Evolutionary conservation across 2,888 invertebrate genomes (phyloP), one percentile per base, ranked within the genome.

Genomic region (Mamestra brassicae): DNA sequence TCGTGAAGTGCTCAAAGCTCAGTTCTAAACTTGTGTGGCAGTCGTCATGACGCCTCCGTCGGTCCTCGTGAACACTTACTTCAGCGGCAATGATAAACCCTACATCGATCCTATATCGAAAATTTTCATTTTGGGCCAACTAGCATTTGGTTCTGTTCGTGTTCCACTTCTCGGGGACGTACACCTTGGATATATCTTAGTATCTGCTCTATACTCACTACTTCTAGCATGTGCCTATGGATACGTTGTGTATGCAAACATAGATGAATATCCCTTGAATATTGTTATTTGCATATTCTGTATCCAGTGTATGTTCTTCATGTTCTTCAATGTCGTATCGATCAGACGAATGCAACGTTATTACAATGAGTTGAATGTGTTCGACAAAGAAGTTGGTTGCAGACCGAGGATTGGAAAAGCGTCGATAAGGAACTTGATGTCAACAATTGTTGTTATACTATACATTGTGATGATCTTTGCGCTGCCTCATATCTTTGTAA

Each of bases 31-130:
- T 54, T 64, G 70, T 58, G 34, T 34, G 70, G 70, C 69, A 45
- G 66, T 47, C 78, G 73, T 72, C 71, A 90, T 92, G 93, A 79
- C 90, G 89, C 88, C 89, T 62, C 89, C 89, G 11, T 79, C 85
- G 6, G 88, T 91, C 57, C 90, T 87, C 52, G 88, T 92, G 34
- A 93, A 94, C 68, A 91, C 91, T n/a, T 92, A 90, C 66, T 77
- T 93, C 13, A 78, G 87, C 70, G 80, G 85, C 69, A 81, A 81
- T 62, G 81, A 86, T 8, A 88, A 88, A 71, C 80, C 76, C 0
- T 87, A 86, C 60, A 80, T 93, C 42, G 94, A 94, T 74, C 66
- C 74, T 17, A 78, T 93, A 72, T 91, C 94, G 0, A 92, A 91
- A 75, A 76, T 89, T 1, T 92, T 90, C 62, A 87, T 93, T 15